Base-by-base conservation (phyloP, 2,888 invertebrate genomes). In the Eupeodes luniger region DNA sequence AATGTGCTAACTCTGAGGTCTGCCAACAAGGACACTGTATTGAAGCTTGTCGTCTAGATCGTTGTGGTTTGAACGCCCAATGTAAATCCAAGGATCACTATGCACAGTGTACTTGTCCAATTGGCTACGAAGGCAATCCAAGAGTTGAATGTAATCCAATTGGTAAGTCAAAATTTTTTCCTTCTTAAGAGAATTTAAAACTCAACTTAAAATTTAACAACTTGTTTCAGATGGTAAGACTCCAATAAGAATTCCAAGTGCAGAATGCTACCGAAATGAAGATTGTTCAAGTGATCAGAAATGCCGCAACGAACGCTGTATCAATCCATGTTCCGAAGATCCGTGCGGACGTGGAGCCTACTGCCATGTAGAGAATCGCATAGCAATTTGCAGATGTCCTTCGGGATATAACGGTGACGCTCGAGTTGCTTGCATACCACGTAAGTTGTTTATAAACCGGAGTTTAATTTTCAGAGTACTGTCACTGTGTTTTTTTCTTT, bases 61-160 rank as follows among this genome's bases (percentile, higher is more conserved):
- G 95, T 40, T 98, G 98, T 91, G 98, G 98, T 81, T 94, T 96
- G 69, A 98, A 98, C 91, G 97, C 98, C 3, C 95, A 96, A 86
- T 98, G 98, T 91, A 95, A 95, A 91, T 96, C 97, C 0, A 92
- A 94, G 34, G 96, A 96, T 90, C 98, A 98, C 92, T 95, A 95
- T 89, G 96, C 97, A 0, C 95, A 96, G 66, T 98, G 98, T 92
- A 94, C 95, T 14, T 98, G 98, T 92, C 96, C 97, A 16, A 94
- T 95, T 12, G 97, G 96, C 34, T 97, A 96, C 92, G 95, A 94
- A 53, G 97, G 97, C 91, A 97, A 97, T 92, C 96, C 97, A 11
- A 96, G 96, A 92, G 94, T 96, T 69, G 97, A 97, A 93, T 98
- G 98, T 91, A 95, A 95, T 74, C 92, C 93, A 91, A 94, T 90